Base-by-base conservation (phyloP, 1,140 invertebrate species). In the Drosophila pectinifera region DNA sequence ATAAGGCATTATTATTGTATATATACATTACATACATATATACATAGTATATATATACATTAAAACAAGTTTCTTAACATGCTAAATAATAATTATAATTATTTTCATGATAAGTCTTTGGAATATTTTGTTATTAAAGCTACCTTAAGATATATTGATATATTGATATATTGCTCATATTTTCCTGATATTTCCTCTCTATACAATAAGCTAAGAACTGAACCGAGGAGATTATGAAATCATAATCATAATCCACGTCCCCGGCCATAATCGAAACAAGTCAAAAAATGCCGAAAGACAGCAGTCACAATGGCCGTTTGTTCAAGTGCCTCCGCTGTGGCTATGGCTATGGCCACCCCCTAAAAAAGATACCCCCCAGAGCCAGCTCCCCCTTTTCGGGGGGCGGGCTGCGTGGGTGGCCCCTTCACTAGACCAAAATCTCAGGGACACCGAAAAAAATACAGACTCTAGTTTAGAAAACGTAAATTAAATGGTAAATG, bases 211-310 rank as follows among this genome's bases (percentile, higher is more conserved):
- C 42, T 4, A 31, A 18, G 48, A 5, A 10, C 45, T 46, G 14
- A 85, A 64, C 77, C 57, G 78, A 73, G 80, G 69, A 86, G 82
- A 86, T 86, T 86, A 86, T 86, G 82, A 86, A 86, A 86, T 86
- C 82, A 86, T 31, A 48, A 56, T 24, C 39, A 63, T 74, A 45
- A 49, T 49, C 39, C 38, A 49, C 48, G 36, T 43, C 42, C 63
- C 45, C 82, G 74, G 69, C 62, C 69, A 86, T 81, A 86, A 86
- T 86, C 82, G 74, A 84, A 85, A 86, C 82, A 78, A 86, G 69
- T 81, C 65, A 78, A 81, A 16, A 80, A 80, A 77, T 78, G 51
- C 78, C 65, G 78, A 85, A 80, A 85, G 73, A 85, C 73, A 76
- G 64, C 64, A 80, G 61, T 73, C 68, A 84, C 74, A 82, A 80